Percentiles rank a stretch among this genome's conserved stretches.
Evolutionary conservation across 1,140 invertebrate species (phyloP).

Genomic region (Luehdorfia chinensis): DNA sequence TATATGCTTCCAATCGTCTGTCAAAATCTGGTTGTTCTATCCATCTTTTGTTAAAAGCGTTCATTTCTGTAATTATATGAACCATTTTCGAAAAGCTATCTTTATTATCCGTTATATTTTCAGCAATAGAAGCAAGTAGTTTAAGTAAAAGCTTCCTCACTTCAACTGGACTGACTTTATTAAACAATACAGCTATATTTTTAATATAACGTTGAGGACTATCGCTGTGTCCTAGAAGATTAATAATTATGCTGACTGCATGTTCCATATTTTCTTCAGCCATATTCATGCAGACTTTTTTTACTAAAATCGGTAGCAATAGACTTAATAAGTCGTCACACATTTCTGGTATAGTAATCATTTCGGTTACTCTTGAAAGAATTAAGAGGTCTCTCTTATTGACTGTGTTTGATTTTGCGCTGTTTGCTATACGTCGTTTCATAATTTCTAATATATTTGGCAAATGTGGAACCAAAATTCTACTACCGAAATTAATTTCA

Average conservation of each 20-base stretch:
- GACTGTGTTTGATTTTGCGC: conserved; percentile 78
- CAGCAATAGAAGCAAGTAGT: conserved; percentile 77
- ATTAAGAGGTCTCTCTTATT: conserved; percentile 87
- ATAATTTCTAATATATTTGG: conserved; percentile 84
- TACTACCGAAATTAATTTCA: conserved; percentile 83
- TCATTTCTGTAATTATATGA: conserved; percentile 83
- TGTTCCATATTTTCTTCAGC: conserved; percentile 80
- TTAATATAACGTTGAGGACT: conserved; percentile 82
- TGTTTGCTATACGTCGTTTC: conserved; percentile 79
- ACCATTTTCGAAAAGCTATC: conserved; percentile 54
- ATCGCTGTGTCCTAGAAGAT: conserved; percentile 84
- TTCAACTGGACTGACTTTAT: conserved; percentile 77
- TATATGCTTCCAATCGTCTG: conserved; percentile 85
- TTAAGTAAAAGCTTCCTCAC: conserved; percentile 82
- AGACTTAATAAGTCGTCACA: conserved; percentile 84
- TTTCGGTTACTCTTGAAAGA: conserved; percentile 86
- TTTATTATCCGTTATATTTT: conserved; percentile 60
- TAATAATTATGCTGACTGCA: conserved; percentile 80
- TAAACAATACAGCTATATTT: conserved; percentile 82
- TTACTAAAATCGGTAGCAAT: conserved; percentile 85
- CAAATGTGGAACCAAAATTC: conserved; percentile 85
- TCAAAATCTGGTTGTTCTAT: conserved; percentile 96
- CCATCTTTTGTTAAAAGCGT: conserved; percentile 90
- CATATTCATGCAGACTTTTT: conserved; percentile 81
- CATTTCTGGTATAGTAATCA: conserved; percentile 81